Evolutionary conservation across 2,888 invertebrate genomes (phyloP).

Genomic region (Drosophila percnosoma): DNA sequence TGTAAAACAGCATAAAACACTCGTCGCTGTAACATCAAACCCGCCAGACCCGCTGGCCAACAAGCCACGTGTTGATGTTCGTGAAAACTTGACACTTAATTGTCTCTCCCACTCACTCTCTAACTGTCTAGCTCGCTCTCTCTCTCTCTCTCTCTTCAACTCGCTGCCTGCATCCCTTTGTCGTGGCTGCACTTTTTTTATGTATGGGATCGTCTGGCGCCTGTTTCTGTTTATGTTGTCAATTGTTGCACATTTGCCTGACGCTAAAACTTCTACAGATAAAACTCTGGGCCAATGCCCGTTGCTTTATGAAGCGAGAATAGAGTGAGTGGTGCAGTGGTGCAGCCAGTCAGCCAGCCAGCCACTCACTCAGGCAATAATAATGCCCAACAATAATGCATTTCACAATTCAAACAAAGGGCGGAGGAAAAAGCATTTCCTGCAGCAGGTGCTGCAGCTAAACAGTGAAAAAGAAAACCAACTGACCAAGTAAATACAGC

Average conservation of each 20-base stretch:
- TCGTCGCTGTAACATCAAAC: constrained; percentile 44
- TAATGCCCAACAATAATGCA: constrained; percentile 36
- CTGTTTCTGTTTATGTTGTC: constrained; percentile 74
- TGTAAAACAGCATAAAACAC: constrained; percentile 72
- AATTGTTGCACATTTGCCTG: constrained; percentile 74
- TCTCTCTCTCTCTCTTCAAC: neutral
- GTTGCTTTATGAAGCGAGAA: constrained; percentile 50
- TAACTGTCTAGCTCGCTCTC: constrained; percentile 15
- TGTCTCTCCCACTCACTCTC: constrained; percentile 45
- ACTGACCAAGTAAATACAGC: constrained; percentile 12
- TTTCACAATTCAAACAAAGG: constrained; percentile 33
- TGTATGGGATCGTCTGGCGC: constrained; percentile 55
- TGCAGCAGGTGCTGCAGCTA: constrained; percentile 22
- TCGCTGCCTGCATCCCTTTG: neutral
- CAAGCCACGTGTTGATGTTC: constrained; percentile 58
- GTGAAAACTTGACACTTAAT: constrained; percentile 77
- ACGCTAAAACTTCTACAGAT: constrained; percentile 22
- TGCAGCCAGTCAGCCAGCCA: constrained; percentile 4
- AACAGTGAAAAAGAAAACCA: neutral
- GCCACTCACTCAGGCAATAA: constrained; percentile 21
- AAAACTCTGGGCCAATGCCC: constrained; percentile 62
- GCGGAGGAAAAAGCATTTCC: constrained; percentile 29
- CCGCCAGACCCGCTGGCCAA: neutral
- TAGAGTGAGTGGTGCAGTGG: constrained; percentile 9
- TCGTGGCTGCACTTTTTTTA: constrained; percentile 1